phyloP scores from a whole-genome alignment of 2,797 vertebrate species.

The Sebastes steindachneri region DNA sequence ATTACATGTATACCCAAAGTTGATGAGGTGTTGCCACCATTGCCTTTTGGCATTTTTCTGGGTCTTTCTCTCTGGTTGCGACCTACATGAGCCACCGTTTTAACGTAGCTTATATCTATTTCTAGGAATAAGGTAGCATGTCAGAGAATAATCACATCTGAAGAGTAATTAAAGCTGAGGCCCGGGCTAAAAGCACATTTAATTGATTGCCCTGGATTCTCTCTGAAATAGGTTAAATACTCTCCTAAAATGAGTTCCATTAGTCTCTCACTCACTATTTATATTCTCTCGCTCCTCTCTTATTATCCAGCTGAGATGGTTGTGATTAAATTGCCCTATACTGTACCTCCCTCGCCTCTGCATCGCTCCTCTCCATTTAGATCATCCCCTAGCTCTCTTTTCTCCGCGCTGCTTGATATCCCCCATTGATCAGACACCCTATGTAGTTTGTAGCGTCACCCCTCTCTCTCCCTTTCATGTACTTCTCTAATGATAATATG shows the following conservation, averaged over 20 bases:
- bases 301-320: constrained; percentile 74
- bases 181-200: constrained; percentile 68
- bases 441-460: constrained; percentile 4
- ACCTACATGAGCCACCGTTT: constrained; percentile 12
- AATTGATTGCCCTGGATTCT: constrained; percentile 80
- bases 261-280: constrained; percentile 78
- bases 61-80: not conserved
- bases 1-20: not conserved
- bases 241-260: constrained; percentile 80
- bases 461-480: constrained; percentile 7
- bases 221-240: constrained; percentile 79
- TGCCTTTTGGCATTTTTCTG: not conserved
- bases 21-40: not conserved
- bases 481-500: constrained; percentile 45
- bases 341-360: constrained; percentile 49
- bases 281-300: constrained; percentile 61
- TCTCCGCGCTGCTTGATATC: constrained; percentile 29
- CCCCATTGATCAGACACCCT: constrained; percentile 55
- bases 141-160: constrained; percentile 72
- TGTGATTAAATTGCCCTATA: constrained; percentile 73
- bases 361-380: constrained; percentile 35
- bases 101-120: constrained; percentile 56
- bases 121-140: constrained; percentile 54
- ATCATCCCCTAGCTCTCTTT: constrained; percentile 23
- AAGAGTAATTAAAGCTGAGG: constrained; percentile 73